Evolutionary conservation across 2,888 invertebrate genomes (phyloP).

Genomic region (Leptinotarsa haldemani): DNA sequence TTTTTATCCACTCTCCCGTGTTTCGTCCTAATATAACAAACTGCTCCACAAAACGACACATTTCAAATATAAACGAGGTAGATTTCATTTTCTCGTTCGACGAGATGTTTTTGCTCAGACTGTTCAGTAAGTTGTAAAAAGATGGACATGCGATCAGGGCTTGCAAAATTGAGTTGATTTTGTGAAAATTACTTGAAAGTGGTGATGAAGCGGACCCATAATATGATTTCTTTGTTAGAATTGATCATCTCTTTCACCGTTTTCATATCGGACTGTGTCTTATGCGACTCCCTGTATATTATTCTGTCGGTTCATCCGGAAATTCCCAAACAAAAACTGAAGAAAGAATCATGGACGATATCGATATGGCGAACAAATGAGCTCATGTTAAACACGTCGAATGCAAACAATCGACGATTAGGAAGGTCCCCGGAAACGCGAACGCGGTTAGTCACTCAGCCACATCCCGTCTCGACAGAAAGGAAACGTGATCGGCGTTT

Average conservation of each 20-base stretch:
- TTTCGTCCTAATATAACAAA: too few relatives aligned
- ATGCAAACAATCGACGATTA: slow-evolving; percentile 14
- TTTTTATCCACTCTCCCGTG: too few relatives aligned
- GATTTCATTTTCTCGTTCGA: too few relatives aligned
- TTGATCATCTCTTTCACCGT: neutral
- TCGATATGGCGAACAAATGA: slow-evolving; percentile 17
- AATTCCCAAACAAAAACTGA: neutral
- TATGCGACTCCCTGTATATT: neutral
- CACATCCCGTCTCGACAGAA: slow-evolving; percentile 21
- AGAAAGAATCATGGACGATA: neutral
- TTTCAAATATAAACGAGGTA: too few relatives aligned
- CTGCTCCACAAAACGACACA: too few relatives aligned
- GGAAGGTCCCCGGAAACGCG: slow-evolving; percentile 24
- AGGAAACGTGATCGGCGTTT: slow-evolving; percentile 22
- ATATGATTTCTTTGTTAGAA: neutral
- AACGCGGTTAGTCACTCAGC: slow-evolving; percentile 17
- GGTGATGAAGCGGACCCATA: too few relatives aligned
- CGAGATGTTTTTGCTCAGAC: too few relatives aligned
- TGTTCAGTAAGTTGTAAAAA: too few relatives aligned
- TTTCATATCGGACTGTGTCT: too few relatives aligned
- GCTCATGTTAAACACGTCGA: slow-evolving; percentile 5
- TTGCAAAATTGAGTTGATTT: too few relatives aligned
- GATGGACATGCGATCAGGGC: too few relatives aligned
- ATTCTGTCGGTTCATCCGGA: neutral
- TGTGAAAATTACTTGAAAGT: too few relatives aligned